Evolutionary conservation across 30 jellyfish, hydroid and myxozoan species (phyloP), one percentile per base, ranked within the genome.

Genomic region (Sanderia malayensis): DNA sequence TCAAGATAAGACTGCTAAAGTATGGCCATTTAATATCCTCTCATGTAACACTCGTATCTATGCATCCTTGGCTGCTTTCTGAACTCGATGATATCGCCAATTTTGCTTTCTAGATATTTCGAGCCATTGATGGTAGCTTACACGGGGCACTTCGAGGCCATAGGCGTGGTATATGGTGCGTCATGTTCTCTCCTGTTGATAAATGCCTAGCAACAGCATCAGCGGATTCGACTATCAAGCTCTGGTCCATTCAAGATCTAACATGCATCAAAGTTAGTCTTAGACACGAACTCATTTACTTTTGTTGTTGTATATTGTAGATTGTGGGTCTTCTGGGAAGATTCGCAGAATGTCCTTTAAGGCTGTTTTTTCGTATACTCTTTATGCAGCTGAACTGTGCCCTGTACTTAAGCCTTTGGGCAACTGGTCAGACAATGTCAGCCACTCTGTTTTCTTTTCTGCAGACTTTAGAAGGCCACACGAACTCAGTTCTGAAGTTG

Each of bases 151-250:
- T 86, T 34, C 84, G 94, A 18, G 96, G 96, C 32, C 96, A 86
- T 85, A 86, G 71, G 33, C 76, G 96, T 29, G 96, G 96, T 45
- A 71, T 86, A 0, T 86, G 96, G 96, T 78, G 94, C 73, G 94
- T 63, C 24, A 61, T 58, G 25, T 86, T 86, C 85, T 86, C 96
- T 1, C 96, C 96, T 4, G 94, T 86, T 28, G 96, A 86, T 49
- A 84, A 86, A 64, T 86, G 96, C 67, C 24, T 86, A 31, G 96
- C 86, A 11, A 86, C 96, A 1, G 89, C 86, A 27, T 86, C 96
- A 7, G 94, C 94, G 7, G 96, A 86, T 46, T 71, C 94, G 44
- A 80, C 88, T 0, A 86, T 86, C 58, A 79, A 79, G 49, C 49
- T 86, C 25, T 86, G 96, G 96, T 80, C 96, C 22, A 63, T 86